Base-by-base conservation (phyloP, 2,797 vertebrate genomes). In the Melanotaenia parkinsoni region DNA sequence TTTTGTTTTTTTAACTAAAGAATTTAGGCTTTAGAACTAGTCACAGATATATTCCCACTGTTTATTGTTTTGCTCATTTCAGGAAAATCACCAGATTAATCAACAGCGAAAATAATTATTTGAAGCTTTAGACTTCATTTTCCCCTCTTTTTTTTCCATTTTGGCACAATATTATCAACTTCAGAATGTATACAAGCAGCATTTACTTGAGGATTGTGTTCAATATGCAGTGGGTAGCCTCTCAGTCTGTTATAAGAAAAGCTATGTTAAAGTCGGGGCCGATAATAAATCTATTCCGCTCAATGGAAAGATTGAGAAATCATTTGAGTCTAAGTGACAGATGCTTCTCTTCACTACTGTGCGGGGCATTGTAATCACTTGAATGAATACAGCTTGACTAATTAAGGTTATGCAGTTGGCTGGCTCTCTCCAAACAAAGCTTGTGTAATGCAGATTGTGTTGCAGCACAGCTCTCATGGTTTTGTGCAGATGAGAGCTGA, bases 381-480 rank as follows among this genome's bases (percentile, higher is more conserved):
- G 80, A 92, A 85, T 90, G 91, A 88, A 86, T 91, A 91, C 89
- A 91, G 90, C 90, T 92, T 86, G 87, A 89, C 89, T 92, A 91
- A 92, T 93, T 90, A 92, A 90, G 89, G 86, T 91, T 88, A 84
- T 89, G 86, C 88, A 90, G 86, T 88, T 90, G 92, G 86, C 90
- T 91, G 87, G 77, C 74, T 90, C 76, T 88, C 80, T 86, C 89
- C 77, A 91, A 90, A 90, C 90, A 91, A 90, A 88, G 82, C 84
- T 85, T 58, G 67, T 66, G 85, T 76, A 86, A 84, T 79, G 88
- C 78, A 82, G 79, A 90, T 89, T 77, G 72, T 82, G 84, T 70
- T 84, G 80, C 59, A 81, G 74, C 72, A 12, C 63, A 50, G 74
- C 77, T 88, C 82, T 81, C 38, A 60, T 78, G 70, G 77, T 66